Base-by-base conservation (phyloP, 2,888 invertebrate species). In the Diogma glabrata region DNA sequence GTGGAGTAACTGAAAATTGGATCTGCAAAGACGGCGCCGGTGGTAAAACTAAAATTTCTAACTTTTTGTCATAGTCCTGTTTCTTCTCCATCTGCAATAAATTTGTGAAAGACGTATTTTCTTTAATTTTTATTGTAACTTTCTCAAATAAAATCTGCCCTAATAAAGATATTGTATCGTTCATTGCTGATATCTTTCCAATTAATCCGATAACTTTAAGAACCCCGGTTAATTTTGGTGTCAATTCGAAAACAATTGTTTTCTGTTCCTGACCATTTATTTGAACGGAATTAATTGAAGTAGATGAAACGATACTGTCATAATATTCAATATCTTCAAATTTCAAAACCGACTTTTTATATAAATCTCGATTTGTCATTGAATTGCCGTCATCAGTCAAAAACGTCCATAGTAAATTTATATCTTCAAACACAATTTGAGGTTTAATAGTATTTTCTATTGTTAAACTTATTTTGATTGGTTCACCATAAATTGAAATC, bases 21-120 rank as follows among this genome's bases (percentile, higher is more conserved):
- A 84, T 78, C 77, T 88, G 84, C 61, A 94, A 72, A 61, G 85
- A 83, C 0, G 94, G 91, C 55, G 90, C 83, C 57, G 82, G 78
- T 12, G 87, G 82, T 45, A 86, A 79, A 49, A 94, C 77, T 55
- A 77, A 78, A 51, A 92, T 80, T 57, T 82, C 76, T 50, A 94
- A 73, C 56, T 87, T 75, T 57, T 80, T 78, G 64, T 88, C 86
- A 40, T 63, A 60, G 24, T 66, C 54, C 9, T 49, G 26, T n/a
- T 49, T 17, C 20, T 52, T 51, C 8, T 55, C 55, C 1, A 52
- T n/a, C 28, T 26, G 26, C 3, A 28, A 28, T 24, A 43, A 12
- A 8, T 23, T 20, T 3, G 43, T n/a, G 23, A 22, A 43, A 4
- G 46, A 22, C 16, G 46, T 24, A 12, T 23, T 22, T 10, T 46